Evolutionary conservation across 2,113 vertebrate species (phyloP).

Genomic region (Elgaria multicarinata): DNA sequence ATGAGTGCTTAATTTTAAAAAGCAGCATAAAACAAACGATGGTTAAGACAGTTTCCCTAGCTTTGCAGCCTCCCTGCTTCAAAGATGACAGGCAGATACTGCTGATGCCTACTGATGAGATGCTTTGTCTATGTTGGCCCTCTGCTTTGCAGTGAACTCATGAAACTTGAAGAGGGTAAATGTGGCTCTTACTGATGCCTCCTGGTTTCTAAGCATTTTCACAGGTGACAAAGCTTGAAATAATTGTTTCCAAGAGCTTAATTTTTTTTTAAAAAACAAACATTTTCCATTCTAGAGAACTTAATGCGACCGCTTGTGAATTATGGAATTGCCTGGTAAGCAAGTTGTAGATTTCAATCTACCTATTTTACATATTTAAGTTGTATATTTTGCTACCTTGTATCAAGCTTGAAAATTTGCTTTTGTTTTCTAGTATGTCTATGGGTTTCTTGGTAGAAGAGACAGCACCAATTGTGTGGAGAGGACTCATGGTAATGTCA

Average conservation of each 20-base stretch:
- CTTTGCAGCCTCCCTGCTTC: not conserved
- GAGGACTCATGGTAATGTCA: conserved; percentile 98
- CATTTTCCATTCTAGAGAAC: conserved; percentile 84
- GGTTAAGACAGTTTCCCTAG: not conserved
- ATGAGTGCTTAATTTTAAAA: not conserved
- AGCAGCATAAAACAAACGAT: not conserved
- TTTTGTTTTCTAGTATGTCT: conserved; percentile 88
- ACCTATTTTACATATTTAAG: conserved; percentile 48
- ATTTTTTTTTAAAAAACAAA: not conserved
- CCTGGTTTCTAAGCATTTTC: not conserved
- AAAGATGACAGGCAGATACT: not conserved
- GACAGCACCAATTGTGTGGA: conserved; percentile 89
- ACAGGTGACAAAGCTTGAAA: not conserved
- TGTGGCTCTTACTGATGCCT: not conserved
- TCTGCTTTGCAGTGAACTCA: not conserved
- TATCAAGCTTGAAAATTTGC: conserved; percentile 36
- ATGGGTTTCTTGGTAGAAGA: conserved; percentile 98
- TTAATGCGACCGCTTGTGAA: conserved; percentile 94
- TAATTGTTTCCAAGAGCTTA: conserved; percentile 8
- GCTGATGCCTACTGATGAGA: not conserved
- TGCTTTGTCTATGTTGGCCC: not conserved
- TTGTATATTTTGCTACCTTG: conserved; percentile 19
- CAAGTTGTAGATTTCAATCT: conserved; percentile 59
- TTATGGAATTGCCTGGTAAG: conserved; percentile 95
- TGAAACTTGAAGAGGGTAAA: not conserved